Evolutionary conservation across 2,888 invertebrate genomes (phyloP).

Genomic region (Euzophera pinguis): DNA sequence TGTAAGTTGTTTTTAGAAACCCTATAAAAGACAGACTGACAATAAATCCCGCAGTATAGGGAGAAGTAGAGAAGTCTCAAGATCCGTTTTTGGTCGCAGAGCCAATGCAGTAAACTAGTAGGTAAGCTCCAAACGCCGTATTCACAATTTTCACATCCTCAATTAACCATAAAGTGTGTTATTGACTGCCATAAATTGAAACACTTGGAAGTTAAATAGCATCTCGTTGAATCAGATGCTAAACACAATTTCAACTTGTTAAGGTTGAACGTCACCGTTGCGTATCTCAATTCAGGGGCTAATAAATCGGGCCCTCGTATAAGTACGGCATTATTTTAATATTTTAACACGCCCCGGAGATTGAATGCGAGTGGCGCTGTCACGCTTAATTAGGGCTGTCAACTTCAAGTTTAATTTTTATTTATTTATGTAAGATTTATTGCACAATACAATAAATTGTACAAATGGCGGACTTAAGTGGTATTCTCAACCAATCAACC

Average conservation of each 20-base stretch:
- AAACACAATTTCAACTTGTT: constrained; percentile 42
- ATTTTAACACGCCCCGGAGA: constrained; percentile 21
- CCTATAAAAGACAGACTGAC: too few species aligned
- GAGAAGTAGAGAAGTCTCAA: too few species aligned
- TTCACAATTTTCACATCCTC: too few species aligned
- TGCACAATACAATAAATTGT: too few species aligned
- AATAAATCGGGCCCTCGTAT: constrained; percentile 39
- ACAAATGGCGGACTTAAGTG: too few species aligned
- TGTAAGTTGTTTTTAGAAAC: constrained; percentile 78
- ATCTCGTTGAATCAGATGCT: neutral
- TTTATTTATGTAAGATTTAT: too few species aligned
- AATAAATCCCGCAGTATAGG: too few species aligned
- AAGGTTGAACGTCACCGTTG: constrained; percentile 55
- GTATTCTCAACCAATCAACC: too few species aligned
- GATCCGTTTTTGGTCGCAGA: too few species aligned
- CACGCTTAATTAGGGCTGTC: constrained; percentile 10
- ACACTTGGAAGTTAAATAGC: neutral
- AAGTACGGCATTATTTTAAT: constrained; percentile 17
- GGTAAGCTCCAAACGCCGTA: too few species aligned
- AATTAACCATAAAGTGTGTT: neutral
- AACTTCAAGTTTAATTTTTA: neutral
- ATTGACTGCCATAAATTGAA: neutral
- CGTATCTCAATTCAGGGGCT: constrained; percentile 62
- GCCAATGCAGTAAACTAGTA: too few species aligned
- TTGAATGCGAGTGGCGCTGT: constrained; percentile 36